Conservation (phyloP, 1,140 invertebrate species). For the Nebria ingens region DNA sequence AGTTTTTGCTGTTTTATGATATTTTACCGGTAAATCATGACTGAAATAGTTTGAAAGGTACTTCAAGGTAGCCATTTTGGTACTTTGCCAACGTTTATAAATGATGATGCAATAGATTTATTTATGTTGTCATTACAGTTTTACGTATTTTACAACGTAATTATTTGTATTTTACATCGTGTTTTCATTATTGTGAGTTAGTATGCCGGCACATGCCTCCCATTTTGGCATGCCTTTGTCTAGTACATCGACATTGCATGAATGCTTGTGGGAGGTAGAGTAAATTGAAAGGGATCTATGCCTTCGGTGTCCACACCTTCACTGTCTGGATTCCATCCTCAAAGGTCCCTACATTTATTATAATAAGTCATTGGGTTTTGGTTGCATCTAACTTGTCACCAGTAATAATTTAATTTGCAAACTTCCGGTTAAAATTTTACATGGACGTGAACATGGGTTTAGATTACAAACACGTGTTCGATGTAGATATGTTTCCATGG, state of each 20-base stretch:
- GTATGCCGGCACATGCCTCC: slow-evolving; percentile 25
- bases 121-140: no score
- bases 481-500: no score
- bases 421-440: no score
- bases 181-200: no score
- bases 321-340: slow-evolving; percentile 41
- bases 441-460: no score
- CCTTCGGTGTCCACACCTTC: slow-evolving; percentile 41
- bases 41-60: background rate
- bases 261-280: slow-evolving; percentile 40
- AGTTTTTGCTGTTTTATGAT: no score
- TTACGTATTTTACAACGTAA: no score
- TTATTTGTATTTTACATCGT: background rate
- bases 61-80: background rate
- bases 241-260: slow-evolving; percentile 34
- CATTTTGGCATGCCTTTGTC: slow-evolving; percentile 41
- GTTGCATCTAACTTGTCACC: background rate
- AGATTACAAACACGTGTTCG: no score
- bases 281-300: slow-evolving; percentile 33
- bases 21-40: no score
- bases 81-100: background rate
- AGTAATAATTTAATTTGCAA: background rate
- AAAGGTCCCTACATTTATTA: slow-evolving; percentile 33
- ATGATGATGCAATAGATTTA: background rate
- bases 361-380: background rate